Evolutionary conservation across 92 coral and sea anemone species (phyloP).

Genomic region (Micromussa lordhowensis): DNA sequence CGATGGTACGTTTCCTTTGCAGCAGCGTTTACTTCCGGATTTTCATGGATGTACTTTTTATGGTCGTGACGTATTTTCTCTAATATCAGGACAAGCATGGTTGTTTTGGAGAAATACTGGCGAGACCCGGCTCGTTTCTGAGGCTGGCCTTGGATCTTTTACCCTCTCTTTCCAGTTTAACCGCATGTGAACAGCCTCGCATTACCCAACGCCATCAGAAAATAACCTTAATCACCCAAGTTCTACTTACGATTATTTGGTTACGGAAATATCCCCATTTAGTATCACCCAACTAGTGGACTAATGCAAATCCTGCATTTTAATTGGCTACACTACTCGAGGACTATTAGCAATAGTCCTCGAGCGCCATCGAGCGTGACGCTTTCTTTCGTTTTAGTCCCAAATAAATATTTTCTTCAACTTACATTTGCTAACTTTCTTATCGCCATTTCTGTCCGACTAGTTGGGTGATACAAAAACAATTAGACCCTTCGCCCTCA

Average conservation of each 20-base stretch:
- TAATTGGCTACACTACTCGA: no score
- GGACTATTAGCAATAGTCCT: no score
- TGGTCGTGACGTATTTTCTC: constrained; percentile 50
- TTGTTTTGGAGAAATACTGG: constrained; percentile 40
- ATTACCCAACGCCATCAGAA: constrained; percentile 48
- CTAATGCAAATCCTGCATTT: no score
- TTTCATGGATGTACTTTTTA: constrained; percentile 36
- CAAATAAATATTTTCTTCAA: no score
- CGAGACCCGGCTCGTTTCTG: not conserved
- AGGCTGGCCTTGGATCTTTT: constrained; percentile 7
- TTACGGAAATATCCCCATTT: constrained; percentile 48
- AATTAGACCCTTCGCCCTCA: no score
- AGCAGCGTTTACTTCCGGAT: constrained; percentile 40
- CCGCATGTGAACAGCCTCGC: constrained; percentile 29
- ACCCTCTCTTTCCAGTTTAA: constrained; percentile 17
- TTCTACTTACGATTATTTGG: constrained; percentile 47
- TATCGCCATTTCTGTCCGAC: no score
- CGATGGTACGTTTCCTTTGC: constrained; percentile 27
- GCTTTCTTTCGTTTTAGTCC: no score
- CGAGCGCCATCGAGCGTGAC: no score
- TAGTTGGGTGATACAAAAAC: no score
- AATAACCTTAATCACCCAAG: constrained; percentile 41
- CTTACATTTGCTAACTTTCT: no score
- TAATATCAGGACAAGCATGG: constrained; percentile 23
- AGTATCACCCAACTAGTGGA: constrained; percentile 32